Conservation (phyloP, 2,888 invertebrate species). For the Macrophya alboannulata region DNA sequence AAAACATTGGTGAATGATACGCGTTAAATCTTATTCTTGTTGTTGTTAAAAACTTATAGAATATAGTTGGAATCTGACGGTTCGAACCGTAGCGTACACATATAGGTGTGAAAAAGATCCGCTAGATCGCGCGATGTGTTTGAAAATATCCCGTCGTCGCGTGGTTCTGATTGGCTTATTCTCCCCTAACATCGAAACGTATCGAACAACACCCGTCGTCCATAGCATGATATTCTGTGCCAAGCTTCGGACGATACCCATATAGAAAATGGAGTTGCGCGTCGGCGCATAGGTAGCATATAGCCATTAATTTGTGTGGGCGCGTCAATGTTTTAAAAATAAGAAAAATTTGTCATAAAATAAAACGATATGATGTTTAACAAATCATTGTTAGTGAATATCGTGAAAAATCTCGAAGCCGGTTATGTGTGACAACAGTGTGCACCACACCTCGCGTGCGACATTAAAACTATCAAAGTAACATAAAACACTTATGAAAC, state of each 20-base stretch:
- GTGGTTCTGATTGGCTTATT: neutral
- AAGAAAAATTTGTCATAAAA: neutral
- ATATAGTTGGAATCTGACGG: neutral
- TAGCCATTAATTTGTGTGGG: conserved; percentile 33
- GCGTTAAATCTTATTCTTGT: neutral
- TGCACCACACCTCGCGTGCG: conserved; percentile 22
- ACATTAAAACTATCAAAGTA: neutral
- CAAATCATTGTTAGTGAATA: neutral
- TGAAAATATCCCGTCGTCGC: neutral
- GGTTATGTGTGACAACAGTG: conserved; percentile 19
- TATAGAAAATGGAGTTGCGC: conserved; percentile 43
- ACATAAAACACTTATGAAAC: neutral
- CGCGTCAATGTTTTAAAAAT: conserved; percentile 35
- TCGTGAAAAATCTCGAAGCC: neutral
- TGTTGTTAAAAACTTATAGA: neutral
- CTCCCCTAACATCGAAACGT: conserved; percentile 14
- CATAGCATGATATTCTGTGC: neutral
- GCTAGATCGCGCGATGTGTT: neutral
- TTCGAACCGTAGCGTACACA: neutral
- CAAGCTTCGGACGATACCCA: neutral
- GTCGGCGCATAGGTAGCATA: conserved; percentile 36
- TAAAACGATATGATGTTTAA: neutral
- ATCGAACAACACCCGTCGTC: conserved; percentile 20
- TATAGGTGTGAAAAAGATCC: neutral
- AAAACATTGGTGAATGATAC: no score